These are phyloP conservation scores for Leptinotarsa haldemani DNA, from an alignment of 2,888 invertebrate species.

Conservation along the genomic window DNA sequence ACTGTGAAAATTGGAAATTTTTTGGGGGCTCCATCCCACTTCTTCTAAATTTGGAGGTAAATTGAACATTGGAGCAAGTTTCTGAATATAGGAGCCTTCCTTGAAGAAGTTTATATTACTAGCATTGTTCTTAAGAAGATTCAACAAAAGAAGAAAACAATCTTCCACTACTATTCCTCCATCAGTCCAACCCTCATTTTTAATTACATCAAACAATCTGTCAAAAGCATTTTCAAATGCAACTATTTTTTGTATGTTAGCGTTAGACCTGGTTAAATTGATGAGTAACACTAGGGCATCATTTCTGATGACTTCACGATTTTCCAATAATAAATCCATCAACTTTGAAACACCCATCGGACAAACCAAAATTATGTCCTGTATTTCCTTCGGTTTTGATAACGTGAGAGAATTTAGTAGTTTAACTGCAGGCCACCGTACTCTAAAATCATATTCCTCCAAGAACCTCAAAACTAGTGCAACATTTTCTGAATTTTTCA, in stretches of 20 bases:
- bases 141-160: constrained; percentile 91
- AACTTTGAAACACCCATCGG: constrained; percentile 98
- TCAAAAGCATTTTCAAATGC: constrained; percentile 99
- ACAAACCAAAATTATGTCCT: constrained; percentile 87
- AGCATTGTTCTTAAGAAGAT: constrained; percentile 92
- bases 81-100: constrained; percentile 96
- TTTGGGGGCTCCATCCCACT: constrained; percentile 90
- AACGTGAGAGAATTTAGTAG: constrained; percentile 88
- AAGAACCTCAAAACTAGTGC: constrained; percentile 83
- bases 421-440: constrained; percentile 90
- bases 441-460: constrained; percentile 95
- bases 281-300: constrained; percentile 92
- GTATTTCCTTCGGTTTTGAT: constrained; percentile 87
- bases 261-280: constrained; percentile 93
- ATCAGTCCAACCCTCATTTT: constrained; percentile 75
- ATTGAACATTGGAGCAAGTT: constrained; percentile 88
- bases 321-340: constrained; percentile 95
- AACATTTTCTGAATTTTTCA: constrained; percentile 89
- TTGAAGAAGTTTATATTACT: constrained; percentile 99
- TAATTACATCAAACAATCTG: constrained; percentile 91
- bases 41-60: constrained; percentile 79
- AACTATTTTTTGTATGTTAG: constrained; percentile 98
- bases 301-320: constrained; percentile 94
- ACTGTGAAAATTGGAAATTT: constrained; percentile 93
- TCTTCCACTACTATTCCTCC: constrained; percentile 99